These are phyloP conservation scores for Aphrophora alni DNA, from an alignment of 2,888 invertebrate genomes.

Conservation along the genomic window DNA sequence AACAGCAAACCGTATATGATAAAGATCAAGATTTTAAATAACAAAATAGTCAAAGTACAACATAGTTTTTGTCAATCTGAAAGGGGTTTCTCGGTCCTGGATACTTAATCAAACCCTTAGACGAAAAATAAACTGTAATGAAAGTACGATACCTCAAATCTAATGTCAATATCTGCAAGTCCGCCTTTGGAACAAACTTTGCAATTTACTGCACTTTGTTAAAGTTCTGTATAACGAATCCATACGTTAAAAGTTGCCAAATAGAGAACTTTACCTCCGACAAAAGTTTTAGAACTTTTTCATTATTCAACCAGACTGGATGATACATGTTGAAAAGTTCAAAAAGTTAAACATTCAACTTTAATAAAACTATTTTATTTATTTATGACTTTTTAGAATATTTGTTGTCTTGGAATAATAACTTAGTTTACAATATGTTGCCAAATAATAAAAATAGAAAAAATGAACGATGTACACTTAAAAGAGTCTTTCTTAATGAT, in stretches of 20 bases:
- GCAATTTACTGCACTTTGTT: neutral
- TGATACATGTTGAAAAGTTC: neutral
- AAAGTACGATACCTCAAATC: neutral
- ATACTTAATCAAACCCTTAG: neutral
- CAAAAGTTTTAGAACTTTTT: neutral
- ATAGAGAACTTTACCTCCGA: neutral
- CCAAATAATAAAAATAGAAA: no score
- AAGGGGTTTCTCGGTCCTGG: neutral
- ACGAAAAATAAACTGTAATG: neutral
- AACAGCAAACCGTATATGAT: no score
- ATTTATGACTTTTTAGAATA: neutral
- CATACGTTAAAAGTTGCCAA: slow-evolving; percentile 9
- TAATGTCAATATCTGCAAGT: neutral
- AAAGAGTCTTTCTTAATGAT: no score
- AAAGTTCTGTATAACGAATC: slow-evolving; percentile 1
- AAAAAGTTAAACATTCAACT: neutral
- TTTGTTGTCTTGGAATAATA: no score
- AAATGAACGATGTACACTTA: no score
- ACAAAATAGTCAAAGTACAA: no score
- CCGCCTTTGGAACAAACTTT: neutral
- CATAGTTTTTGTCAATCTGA: no score
- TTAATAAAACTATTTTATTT: neutral
- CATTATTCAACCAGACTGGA: neutral
- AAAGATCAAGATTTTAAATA: no score
- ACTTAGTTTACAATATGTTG: no score